These are phyloP conservation scores for Notechis scutatus DNA, from an alignment of 2,113 vertebrate genomes.

Conservation along the genomic window DNA sequence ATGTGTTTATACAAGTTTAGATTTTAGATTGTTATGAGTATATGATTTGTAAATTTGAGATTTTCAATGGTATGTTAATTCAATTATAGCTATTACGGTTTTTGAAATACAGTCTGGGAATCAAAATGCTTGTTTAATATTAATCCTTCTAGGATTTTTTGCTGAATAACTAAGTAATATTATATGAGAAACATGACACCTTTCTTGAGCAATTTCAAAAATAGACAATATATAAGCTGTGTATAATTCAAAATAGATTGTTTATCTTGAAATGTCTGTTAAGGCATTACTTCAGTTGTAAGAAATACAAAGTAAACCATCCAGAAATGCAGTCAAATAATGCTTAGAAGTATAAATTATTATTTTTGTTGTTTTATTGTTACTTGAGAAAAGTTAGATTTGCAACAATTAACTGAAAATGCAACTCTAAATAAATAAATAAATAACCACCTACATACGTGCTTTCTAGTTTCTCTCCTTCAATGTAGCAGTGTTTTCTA, in stretches of 20 bases:
- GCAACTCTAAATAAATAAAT: not conserved
- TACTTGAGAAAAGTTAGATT: not conserved
- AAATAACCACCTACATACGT: not conserved
- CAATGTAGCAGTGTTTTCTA: not conserved
- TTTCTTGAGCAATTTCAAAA: not conserved
- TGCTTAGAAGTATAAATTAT: not conserved
- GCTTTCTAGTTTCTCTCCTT: not conserved
- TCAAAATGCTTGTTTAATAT: not conserved
- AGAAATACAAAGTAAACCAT: not conserved
- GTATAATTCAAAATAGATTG: not conserved
- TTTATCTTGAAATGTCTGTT: not conserved
- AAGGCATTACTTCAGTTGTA: not conserved
- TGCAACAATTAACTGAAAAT: not conserved
- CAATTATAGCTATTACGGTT: not conserved
- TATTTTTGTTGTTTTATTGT: not conserved
- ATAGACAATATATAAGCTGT: not conserved
- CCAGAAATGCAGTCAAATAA: not conserved
- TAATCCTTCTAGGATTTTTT: not conserved
- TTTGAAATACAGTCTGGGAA: not conserved
- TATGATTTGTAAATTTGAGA: not conserved
- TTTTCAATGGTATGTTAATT: too few relatives aligned
- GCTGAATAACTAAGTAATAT: not conserved
- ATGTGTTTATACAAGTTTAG: not conserved
- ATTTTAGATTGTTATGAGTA: not conserved
- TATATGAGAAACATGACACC: not conserved